Evolutionary conservation across 2,888 invertebrate genomes (phyloP), one percentile per base, ranked within the genome.

Genomic region (Xylophagus ater): DNA sequence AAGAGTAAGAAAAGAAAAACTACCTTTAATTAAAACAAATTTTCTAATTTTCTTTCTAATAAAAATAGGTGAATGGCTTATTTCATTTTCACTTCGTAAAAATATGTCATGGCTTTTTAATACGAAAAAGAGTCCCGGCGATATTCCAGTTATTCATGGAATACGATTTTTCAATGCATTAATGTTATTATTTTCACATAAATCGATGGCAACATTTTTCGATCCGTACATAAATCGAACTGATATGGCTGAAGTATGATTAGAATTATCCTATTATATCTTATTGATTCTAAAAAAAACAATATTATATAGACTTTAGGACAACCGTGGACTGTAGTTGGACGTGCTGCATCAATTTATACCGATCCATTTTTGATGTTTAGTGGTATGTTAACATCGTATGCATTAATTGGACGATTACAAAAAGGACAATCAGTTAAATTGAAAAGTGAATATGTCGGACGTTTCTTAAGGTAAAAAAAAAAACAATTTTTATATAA

Each of bases 311-410:
- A 77, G 77, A 67, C 61, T 44, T 58, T 78, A 37, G 74, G 75
- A 0, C 67, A 68, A 52, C 70, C 76, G 3, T 79, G 78, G 74
- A 74, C 77, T 1, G 77, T 78, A 1, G 58, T 80, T 37, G 78
- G 74, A 28, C 66, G 79, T 50, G 78, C 77, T 1, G 78, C 79
- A 2, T 78, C 78, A 47, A 62, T 80, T 5, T 80, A 79, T 51
- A 80, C 80, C 1, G 80, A 80, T 62, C 78, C 78, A 1, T 80
- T 80, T 55, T 70, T 80, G 37, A 74, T 80, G 68, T 69, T 80
- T 36, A 79, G 79, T 32, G 79, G 77, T 15, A 70, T 78, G 47
- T 53, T 80, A 34, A 78, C 79, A 1, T 67, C 77, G 0, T 75
- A 78, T 52, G 72, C 76, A 0, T 63, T 78, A 14, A 60, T 77